A percentile compares a stretch with the other conserved stretches of the same genome.
These are phyloP conservation scores for Cynopterus sphinx DNA, from an alignment of 2,797 vertebrate species.

Conservation along the genomic window DNA sequence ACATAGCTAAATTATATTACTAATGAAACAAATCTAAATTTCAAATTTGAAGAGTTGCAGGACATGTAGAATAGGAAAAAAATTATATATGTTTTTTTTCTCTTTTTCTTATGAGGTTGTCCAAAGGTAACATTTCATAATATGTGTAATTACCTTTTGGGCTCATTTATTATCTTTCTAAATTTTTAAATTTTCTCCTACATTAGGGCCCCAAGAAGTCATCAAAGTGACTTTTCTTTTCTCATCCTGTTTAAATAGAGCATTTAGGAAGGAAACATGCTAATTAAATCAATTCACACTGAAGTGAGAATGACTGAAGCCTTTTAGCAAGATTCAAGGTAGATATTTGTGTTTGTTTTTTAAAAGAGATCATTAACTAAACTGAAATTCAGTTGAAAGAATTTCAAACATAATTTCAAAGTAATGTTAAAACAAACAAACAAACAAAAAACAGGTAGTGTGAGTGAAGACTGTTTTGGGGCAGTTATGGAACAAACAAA, in stretches of 20 bases:
- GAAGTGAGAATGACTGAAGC: conserved; percentile 35
- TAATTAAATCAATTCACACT: conserved; percentile 64
- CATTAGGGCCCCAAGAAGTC: neutral
- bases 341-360: neutral
- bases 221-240: conserved; percentile 8
- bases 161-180: neutral
- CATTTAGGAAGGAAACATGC: neutral
- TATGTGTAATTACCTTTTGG: neutral
- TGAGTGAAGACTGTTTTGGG: neutral
- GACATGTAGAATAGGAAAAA: neutral
- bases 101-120: neutral
- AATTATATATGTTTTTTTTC: neutral
- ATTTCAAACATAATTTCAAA: conserved; percentile 39
- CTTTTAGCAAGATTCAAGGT: conserved; percentile 52
- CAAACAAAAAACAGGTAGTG: neutral
- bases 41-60: neutral
- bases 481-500: neutral
- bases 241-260: conserved; percentile 51
- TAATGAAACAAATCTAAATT: neutral
- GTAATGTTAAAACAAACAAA: neutral
- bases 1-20: neutral
- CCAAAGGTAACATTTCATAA: neutral
- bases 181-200: neutral
- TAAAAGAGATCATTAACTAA: conserved; percentile 45
- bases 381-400: neutral